Evolutionary conservation across 2,113 vertebrate species (phyloP).

Genomic region (Myiopsitta monachus): DNA sequence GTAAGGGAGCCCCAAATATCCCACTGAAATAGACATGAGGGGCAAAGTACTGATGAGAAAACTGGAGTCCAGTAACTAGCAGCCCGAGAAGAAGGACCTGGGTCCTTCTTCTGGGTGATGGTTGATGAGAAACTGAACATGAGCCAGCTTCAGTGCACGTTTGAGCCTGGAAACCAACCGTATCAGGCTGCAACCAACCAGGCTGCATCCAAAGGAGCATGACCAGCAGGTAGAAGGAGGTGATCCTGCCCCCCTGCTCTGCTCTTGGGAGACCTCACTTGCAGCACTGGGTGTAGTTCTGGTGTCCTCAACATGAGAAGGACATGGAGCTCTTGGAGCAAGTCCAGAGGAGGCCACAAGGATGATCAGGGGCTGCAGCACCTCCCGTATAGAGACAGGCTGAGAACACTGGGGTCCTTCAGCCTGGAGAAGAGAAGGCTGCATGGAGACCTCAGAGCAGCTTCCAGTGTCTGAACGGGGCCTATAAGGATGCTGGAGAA

Average conservation of each 20-base stretch:
- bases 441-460: no score
- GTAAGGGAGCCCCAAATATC: accelerated
- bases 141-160: neutral
- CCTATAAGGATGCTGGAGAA: no score
- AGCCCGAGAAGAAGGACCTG: neutral
- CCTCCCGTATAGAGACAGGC: no score
- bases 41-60: neutral
- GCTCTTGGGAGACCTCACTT: neutral
- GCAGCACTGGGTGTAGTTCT: neutral
- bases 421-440: no score
- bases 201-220: neutral
- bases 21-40: accelerated
- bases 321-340: neutral
- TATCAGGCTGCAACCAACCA: no score
- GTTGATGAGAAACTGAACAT: neutral
- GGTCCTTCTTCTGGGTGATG: no score
- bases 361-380: no score
- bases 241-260: neutral
- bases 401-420: no score
- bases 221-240: neutral
- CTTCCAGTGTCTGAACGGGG: no score
- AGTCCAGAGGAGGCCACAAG: neutral
- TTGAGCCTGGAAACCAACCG: neutral
- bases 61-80: neutral
- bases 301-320: neutral